These are phyloP conservation scores for Lacerta agilis DNA, from an alignment of 2,797 vertebrate species.

Conservation along the genomic window DNA sequence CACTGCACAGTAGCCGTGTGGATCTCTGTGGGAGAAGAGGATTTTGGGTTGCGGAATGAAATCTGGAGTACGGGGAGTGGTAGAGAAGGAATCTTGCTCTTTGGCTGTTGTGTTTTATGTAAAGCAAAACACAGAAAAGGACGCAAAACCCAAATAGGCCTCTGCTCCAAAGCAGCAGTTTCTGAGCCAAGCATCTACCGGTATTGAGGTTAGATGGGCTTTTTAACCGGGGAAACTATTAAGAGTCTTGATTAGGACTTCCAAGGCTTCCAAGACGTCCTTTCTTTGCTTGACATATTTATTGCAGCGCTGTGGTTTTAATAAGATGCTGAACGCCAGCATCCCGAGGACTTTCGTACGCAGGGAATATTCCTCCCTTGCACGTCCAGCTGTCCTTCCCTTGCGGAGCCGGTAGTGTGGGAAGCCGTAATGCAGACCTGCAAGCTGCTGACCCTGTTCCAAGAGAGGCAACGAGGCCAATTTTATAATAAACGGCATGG, in stretches of 20 bases:
- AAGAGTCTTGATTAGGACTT: neutral
- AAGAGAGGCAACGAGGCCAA: neutral
- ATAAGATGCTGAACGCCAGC: neutral
- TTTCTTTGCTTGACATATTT: conserved; percentile 1
- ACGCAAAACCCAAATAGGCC: neutral
- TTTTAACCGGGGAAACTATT: neutral
- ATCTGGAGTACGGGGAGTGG: neutral
- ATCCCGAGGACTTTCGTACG: neutral
- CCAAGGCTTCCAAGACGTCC: neutral
- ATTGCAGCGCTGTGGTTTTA: neutral
- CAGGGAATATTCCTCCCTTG: neutral
- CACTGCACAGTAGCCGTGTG: too few relatives aligned
- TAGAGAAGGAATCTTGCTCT: neutral
- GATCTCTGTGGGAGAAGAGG: too few relatives aligned
- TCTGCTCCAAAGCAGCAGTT: neutral
- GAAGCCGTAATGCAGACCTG: neutral
- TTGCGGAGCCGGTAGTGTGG: neutral
- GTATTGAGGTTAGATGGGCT: neutral
- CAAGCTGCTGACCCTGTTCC: neutral
- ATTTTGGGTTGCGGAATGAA: neutral
- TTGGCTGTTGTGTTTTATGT: neutral
- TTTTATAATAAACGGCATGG: neutral
- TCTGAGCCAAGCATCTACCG: neutral
- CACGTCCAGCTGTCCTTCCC: neutral
- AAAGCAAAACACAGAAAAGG: neutral